Base-by-base conservation (phyloP, 1,140 invertebrate species). In the Sycophaga agraensis region DNA sequence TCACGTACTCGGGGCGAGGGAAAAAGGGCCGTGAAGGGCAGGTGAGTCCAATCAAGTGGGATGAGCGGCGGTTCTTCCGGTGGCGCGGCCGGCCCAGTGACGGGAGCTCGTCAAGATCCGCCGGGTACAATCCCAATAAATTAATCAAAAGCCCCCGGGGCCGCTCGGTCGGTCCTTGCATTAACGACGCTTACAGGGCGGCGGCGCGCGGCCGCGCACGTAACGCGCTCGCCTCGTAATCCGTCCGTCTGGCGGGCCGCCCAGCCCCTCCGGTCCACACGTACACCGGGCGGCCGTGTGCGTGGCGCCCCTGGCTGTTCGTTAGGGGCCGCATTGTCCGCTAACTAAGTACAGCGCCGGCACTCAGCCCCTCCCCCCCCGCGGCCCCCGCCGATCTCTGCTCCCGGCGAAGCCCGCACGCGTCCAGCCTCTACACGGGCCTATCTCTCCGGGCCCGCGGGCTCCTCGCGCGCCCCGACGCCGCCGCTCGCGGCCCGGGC, bases 291-390 rank as follows among this genome's bases (percentile, higher is more conserved):
- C n/a, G 24, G 46, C 16, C 50, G 39, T 34, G 24, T 21, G 17
- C 3, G 28, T 7, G 73, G 72, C 73, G 75, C 77, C 78, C 22
- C 76, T 75, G 76, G 76, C 76, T 80, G 77, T 81, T 80, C 78
- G 78, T 81, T 81, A 80, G 78, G 74, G 76, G 73, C 72, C 71
- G 73, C 77, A 81, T 81, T 81, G 78, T 81, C 79, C 78, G 78
- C 71, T 81, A 81, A 81, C 79, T 79, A 81, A 81, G 79, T 80
- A 77, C 76, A 50, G 66, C 68, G 63, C 68, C 68, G 66, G 68
- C 24, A 22, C 50, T 48, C 55, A 35, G 17, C 42, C 61, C 46
- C 45, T 65, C 51, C 46, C 21, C 50, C 46, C 55, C 58, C 54
- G 37, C 64, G 45, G 42, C 59, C 2, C 8, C 7, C 17, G 2